Evolutionary conservation across 1,140 invertebrate genomes (phyloP), one percentile per base, ranked within the genome.

Genomic region (Neotoxoptera formosana): DNA sequence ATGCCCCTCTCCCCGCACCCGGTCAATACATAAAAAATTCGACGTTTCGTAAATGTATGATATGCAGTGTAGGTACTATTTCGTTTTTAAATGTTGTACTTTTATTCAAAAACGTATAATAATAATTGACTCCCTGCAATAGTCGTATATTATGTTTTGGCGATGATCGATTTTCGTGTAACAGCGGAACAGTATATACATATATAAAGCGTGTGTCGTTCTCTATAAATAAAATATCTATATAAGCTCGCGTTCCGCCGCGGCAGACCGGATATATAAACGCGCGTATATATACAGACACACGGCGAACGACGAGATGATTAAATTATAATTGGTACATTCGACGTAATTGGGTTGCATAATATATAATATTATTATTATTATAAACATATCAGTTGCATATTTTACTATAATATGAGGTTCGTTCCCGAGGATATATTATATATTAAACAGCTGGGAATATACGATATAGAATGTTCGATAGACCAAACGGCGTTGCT

Each of bases 211-310:
- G 60, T 14, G 60, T n/a, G 30, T 67, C 11, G 60, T 30, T 30
- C 60, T 9, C 60, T n/a, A 67, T 67, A 67, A 67, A 67, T 67
- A 67, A 67, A 67, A 67, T 67, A 11, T 3, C 30, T 67, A 11
- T 30, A 60, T 60, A 60, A 30, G 56, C 56, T 60, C 25, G 56
- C 56, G 56, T 60, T 60, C 25, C 56, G 56, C 30, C 60, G 30
- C 60, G 60, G 60, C 11, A 67, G 60, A 67, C 60, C 60, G 60
- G 60, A 76, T 76, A 76, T 76, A 76, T n/a, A 76, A 76, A 76
- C 60, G 60, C 60, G 60, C 14, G n/a, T 76, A 30, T 4, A 1
- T 41, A 41, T 41, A 41, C 30, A 14, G 25, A 67, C 60, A 76
- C 60, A 76, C n/a, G n/a, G 30, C 30, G 60, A 76, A 17, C 60